Evolutionary conservation across 1,140 invertebrate species (phyloP), one percentile per base, ranked within the genome.

Genomic region (Drosophila ercepeae): DNA sequence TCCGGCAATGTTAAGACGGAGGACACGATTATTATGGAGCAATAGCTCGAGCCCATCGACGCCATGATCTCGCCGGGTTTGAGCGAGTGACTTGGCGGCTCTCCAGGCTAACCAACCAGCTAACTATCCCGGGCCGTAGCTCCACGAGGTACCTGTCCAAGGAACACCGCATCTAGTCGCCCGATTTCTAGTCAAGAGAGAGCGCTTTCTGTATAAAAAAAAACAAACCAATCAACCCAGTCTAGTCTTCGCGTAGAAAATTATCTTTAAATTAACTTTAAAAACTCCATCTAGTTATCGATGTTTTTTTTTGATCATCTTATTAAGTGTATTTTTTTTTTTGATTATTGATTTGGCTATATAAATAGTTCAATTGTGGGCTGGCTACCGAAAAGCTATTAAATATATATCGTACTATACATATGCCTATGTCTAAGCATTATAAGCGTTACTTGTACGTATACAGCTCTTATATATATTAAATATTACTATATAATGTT

Each of bases 1-100:
- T 75, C 81, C 23, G 89, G 90, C 39, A 91, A 92, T 75, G 92
- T 93, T 14, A 93, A 91, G 75, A 75, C 75, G 45, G 90, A 91
- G 69, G 90, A 91, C 41, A 91, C 90, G 13, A 91, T 91, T 39
- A 91, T 91, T 55, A 91, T 91, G 89, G 89, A 91, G 50, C 89
- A 91, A 81, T 91, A 90, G 64, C 64, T 68, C 48, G 49, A 67
- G 60, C 64, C 64, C 64, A 68, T 68, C 42, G 64, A 68, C 48
- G 64, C 48, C 64, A 68, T 68, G 61, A 68, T 68, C 48, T 68
- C 64, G 36, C 64, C 64, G 16, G 64, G 49, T 7, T 21, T 67
- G 61, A 68, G 64, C 61, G 61, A 68, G 27, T 64, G 57, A 71
- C 29, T 4, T 53, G 52, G 46, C 59, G 46, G 21, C 60, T 49